phyloP scores from a whole-genome alignment of 2,888 invertebrate genomes.

The Pemphredon lugubris region DNA sequence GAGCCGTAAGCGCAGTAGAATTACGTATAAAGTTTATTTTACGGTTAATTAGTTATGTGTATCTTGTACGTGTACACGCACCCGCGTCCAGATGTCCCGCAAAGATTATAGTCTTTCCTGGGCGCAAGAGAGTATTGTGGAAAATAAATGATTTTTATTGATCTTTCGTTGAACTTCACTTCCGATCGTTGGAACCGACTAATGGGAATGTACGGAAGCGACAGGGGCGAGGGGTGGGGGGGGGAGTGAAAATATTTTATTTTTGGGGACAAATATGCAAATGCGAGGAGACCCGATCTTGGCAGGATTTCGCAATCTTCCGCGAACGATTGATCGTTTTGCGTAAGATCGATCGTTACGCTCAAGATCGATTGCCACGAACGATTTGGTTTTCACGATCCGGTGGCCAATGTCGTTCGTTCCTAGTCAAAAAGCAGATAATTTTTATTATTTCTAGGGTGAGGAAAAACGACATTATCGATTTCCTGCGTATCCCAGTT shows the following conservation, averaged over 20 bases:
- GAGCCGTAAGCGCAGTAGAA: slow-evolving; percentile 63
- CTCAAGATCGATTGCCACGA: no score
- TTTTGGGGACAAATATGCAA: no score
- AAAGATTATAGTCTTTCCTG: slow-evolving; percentile 6
- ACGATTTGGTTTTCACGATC: no score
- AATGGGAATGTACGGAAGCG: no score
- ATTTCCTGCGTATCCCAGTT: not conserved
- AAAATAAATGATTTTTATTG: slow-evolving; percentile 2
- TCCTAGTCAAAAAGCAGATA: not conserved
- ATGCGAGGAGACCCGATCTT: no score
- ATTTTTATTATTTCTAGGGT: not conserved
- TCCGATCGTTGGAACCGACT: not conserved
- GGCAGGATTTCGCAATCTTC: no score
- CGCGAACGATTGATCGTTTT: no score
- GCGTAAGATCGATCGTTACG: no score
- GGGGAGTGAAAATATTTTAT: no score
- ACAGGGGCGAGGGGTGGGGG: no score
- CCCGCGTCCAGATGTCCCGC: slow-evolving; percentile 48
- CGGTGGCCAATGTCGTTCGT: no score
- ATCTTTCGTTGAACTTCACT: not conserved
- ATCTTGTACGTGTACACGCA: slow-evolving; percentile 43
- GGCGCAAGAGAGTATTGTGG: not conserved
- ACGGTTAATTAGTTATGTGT: slow-evolving; percentile 63
- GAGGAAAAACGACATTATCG: not conserved
- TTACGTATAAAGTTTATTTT: slow-evolving; percentile 65